A percentile compares a stretch with the other conserved stretches of the same genome.
Conservation (phyloP, 2,113 vertebrate species). For the Arothron firmamentum region DNA sequence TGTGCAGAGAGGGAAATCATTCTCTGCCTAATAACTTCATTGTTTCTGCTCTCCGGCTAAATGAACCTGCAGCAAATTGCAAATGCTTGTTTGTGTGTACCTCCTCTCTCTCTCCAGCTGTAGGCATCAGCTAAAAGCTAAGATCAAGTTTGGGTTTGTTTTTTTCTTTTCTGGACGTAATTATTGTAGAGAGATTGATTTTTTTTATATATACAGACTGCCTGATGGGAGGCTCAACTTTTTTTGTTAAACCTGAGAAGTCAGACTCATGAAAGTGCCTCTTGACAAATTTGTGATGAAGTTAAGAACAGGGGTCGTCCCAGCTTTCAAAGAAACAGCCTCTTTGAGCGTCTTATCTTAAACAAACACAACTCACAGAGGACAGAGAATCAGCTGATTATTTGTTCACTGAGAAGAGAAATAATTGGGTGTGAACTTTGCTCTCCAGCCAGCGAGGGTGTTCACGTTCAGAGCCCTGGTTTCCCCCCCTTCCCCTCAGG, state of each 20-base stretch:
- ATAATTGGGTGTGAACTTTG: conserved; percentile 19
- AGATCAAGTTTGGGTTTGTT: conserved; percentile 23
- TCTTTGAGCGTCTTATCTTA: conserved; percentile 40
- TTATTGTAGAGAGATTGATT: neutral
- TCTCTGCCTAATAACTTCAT: conserved; percentile 21
- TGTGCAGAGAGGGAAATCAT: neutral
- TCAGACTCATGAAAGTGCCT: conserved; percentile 3
- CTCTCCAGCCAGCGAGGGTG: neutral
- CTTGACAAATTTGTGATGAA: conserved; percentile 12
- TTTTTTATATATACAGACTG: neutral
- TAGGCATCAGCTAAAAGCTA: conserved; percentile 37
- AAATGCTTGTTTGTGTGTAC: conserved; percentile 39
- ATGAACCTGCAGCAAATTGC: conserved; percentile 37
- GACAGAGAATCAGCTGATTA: conserved; percentile 19
- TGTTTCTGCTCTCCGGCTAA: conserved; percentile 35
- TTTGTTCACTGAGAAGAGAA: conserved; percentile 26
- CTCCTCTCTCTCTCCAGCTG: conserved; percentile 25
- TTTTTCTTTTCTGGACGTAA: conserved; percentile 1
- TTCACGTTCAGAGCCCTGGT: neutral
- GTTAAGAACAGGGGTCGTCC: conserved; percentile 8
- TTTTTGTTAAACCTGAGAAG: conserved; percentile 11
- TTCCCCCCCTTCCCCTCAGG: conserved; percentile 55
- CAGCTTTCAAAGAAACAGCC: neutral
- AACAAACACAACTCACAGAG: conserved; percentile 17
- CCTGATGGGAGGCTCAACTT: neutral